A percentile compares a stretch with the other conserved stretches of the same genome.
phyloP scores from a whole-genome alignment of 1,140 invertebrate genomes.

The Littorina saxatilis region DNA sequence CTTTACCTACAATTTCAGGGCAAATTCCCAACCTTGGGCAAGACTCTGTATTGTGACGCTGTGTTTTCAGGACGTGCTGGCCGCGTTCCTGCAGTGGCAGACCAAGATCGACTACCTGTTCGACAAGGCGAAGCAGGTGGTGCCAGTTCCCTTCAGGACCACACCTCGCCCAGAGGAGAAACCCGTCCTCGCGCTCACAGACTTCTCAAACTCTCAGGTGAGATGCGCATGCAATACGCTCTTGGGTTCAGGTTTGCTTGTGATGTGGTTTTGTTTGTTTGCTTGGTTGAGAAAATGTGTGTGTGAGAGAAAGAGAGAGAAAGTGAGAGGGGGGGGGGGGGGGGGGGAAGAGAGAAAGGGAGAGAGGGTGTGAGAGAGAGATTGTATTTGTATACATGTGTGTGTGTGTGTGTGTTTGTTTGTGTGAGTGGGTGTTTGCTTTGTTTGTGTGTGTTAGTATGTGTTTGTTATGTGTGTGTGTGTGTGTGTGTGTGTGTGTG shows the following conservation, averaged over 20 bases:
- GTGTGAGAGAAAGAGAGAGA: no score
- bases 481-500: not conserved
- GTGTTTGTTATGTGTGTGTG: not conserved
- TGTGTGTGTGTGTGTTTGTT: not conserved
- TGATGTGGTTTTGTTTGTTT: no score
- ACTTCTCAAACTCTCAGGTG: constrained; percentile 65
- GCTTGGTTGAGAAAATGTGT: no score
- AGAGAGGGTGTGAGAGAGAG: no score
- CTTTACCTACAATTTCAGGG: no score
- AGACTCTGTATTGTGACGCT: no score
- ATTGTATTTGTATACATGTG: not conserved
- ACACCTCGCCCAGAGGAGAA: constrained; percentile 52
- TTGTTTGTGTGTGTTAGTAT: no score
- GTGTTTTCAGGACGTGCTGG: constrained; percentile 61
- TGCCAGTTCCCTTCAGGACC: constrained; percentile 60
- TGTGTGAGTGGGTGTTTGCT: not conserved
- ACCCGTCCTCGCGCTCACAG: constrained; percentile 59
- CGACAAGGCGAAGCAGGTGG: constrained; percentile 61
- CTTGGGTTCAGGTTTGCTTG: no score
- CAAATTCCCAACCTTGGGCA: no score
- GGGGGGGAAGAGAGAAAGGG: no score
- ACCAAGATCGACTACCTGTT: constrained; percentile 68
- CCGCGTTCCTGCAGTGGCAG: constrained; percentile 70
- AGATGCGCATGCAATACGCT: not conserved
- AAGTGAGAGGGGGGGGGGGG: no score